Evolutionary conservation across 2,797 vertebrate genomes (phyloP).

Genomic region (Myotis daubentonii): DNA sequence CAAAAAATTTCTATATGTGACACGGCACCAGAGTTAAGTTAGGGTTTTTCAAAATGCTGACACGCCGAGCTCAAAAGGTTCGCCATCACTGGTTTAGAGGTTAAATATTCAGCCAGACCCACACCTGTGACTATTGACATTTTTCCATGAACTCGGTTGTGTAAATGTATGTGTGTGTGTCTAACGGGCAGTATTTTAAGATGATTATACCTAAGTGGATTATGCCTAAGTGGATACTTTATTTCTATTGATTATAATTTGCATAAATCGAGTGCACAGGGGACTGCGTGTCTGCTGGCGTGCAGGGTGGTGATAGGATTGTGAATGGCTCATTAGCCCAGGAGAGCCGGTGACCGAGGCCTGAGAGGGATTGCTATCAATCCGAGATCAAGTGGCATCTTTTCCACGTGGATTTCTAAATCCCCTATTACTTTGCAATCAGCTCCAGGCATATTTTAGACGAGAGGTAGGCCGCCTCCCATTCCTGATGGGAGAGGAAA

Average conservation of each 20-base stretch:
- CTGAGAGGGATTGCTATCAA: neutral
- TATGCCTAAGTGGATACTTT: neutral
- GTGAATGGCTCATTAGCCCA: slow-evolving; percentile 17
- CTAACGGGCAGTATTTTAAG: neutral
- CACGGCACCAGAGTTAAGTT: too few species aligned
- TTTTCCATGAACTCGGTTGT: neutral
- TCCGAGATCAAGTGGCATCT: neutral
- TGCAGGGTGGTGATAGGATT: neutral
- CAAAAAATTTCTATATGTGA: too few species aligned
- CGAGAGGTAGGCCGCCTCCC: slow-evolving; percentile 17
- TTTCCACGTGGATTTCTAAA: neutral
- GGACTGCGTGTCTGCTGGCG: neutral
- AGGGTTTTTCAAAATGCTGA: too few species aligned
- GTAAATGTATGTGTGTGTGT: rapidly evolving
- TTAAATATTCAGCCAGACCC: neutral
- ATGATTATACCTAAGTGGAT: neutral
- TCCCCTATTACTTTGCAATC: neutral
- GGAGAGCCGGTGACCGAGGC: neutral
- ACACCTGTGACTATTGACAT: neutral
- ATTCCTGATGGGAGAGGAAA: slow-evolving; percentile 69
- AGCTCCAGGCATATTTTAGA: slow-evolving; percentile 39
- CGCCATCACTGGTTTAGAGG: neutral
- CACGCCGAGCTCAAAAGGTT: too few species aligned
- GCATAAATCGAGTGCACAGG: neutral
- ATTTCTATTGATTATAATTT: slow-evolving; percentile 25